phyloP scores from a whole-genome alignment of 2,888 invertebrate genomes.

The Pinctada fucata region DNA sequence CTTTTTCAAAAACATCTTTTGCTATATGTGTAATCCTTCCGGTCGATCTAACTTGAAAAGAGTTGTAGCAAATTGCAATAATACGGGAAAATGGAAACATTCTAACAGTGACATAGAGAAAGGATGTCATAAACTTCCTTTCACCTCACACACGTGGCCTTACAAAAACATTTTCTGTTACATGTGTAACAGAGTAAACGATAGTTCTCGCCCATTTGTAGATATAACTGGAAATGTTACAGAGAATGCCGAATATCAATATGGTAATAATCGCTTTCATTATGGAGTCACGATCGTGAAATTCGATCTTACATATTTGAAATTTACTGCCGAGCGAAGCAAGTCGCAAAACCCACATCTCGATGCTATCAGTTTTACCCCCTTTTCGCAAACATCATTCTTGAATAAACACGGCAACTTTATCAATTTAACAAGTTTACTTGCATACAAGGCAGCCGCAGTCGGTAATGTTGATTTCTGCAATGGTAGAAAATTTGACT shows the following conservation, averaged over 20 bases:
- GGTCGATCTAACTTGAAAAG: neutral
- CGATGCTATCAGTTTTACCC: too few relatives aligned
- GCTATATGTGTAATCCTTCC: constrained; percentile 9
- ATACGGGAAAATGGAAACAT: neutral
- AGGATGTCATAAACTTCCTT: neutral
- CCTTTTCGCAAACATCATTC: too few relatives aligned
- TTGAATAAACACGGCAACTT: too few relatives aligned
- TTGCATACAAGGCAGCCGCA: neutral
- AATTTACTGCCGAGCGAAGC: too few relatives aligned
- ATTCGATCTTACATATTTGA: neutral
- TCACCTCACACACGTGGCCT: neutral
- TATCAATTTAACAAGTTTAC: neutral
- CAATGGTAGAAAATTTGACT: neutral
- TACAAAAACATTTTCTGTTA: constrained; percentile 1
- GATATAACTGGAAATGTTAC: too few relatives aligned
- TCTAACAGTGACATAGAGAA: neutral
- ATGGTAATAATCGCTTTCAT: too few relatives aligned
- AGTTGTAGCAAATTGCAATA: neutral
- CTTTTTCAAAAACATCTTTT: constrained; percentile 20
- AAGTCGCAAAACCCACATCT: too few relatives aligned
- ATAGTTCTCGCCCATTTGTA: too few relatives aligned
- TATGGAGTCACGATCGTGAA: neutral
- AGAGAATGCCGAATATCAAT: too few relatives aligned
- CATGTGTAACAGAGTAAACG: neutral
- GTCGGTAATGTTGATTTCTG: neutral